These are phyloP conservation scores for Patella caerulea DNA, from an alignment of 2,888 invertebrate species.

Conservation along the genomic window DNA sequence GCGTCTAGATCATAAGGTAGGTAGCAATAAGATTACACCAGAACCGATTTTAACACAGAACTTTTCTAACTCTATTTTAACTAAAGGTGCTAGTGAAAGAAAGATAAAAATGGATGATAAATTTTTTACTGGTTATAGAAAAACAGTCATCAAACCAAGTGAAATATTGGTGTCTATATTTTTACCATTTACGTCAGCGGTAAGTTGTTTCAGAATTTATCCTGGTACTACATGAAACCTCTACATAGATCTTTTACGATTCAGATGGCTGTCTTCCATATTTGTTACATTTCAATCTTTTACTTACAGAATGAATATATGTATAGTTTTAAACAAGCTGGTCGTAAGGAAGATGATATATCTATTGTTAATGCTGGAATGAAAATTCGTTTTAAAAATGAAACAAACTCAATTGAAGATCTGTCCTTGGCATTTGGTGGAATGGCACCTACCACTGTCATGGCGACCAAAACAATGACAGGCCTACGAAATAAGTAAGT, in stretches of 20 bases:
- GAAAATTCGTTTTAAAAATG: slow-evolving; percentile 78
- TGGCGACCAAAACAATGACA: slow-evolving; percentile 80
- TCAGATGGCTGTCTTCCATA: too few species aligned
- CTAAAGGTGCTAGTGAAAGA: slow-evolving; percentile 48
- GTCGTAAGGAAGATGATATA: slow-evolving; percentile 93
- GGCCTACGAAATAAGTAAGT: slow-evolving; percentile 72
- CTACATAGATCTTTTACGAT: too few species aligned
- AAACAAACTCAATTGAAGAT: slow-evolving; percentile 74
- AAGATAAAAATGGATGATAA: slow-evolving; percentile 78
- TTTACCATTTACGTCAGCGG: slow-evolving; percentile 78
- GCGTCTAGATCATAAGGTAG: too few species aligned
- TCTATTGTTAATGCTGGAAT: slow-evolving; percentile 91
- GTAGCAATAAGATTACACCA: too few species aligned
- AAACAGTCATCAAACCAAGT: slow-evolving; percentile 80
- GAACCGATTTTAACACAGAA: too few species aligned
- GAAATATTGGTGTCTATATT: slow-evolving; percentile 87
- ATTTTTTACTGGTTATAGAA: slow-evolving; percentile 91
- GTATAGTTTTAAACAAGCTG: slow-evolving; percentile 90
- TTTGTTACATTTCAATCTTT: neutral
- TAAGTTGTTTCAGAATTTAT: slow-evolving; percentile 26
- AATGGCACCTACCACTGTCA: slow-evolving; percentile 89
- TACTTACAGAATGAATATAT: slow-evolving; percentile 76
- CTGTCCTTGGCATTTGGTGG: slow-evolving; percentile 88
- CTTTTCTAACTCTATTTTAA: neutral
- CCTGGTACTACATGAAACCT: too few species aligned